Conservation (phyloP, 2,888 invertebrate species). For the Philereme vetulata region DNA sequence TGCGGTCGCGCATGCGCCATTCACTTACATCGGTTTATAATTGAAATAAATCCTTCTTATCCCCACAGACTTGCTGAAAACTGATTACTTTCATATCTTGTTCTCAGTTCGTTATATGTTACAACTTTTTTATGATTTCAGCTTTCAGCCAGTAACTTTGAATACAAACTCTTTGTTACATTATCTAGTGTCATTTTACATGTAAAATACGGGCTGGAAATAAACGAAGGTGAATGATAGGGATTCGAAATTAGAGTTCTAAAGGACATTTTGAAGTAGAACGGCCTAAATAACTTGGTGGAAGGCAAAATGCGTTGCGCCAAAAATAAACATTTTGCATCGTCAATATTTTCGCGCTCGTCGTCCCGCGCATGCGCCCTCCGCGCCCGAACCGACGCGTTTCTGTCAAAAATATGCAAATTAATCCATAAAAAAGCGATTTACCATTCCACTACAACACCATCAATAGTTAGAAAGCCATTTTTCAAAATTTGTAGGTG, state of each 20-base stretch:
- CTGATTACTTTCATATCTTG: conserved; percentile 68
- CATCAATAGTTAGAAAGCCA: conserved; percentile 53
- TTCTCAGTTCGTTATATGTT: conserved; percentile 44
- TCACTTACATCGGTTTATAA: conserved; percentile 68
- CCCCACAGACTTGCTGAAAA: conserved; percentile 62
- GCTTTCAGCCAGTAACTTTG: not conserved
- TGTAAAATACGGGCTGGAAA: not conserved
- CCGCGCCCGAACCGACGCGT: conserved; percentile 46
- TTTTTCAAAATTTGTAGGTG: conserved; percentile 44
- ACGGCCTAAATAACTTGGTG: not conserved
- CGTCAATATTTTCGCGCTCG: conserved; percentile 72
- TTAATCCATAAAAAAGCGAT: conserved; percentile 77
- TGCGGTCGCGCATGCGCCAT: conserved; percentile 67
- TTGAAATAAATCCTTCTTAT: conserved; percentile 79
- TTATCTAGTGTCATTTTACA: not conserved
- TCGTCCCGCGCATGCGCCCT: conserved; percentile 68
- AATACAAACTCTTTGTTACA: not conserved
- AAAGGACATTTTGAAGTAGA: not conserved
- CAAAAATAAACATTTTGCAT: conserved; percentile 81
- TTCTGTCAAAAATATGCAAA: conserved; percentile 83
- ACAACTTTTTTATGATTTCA: conserved; percentile 36
- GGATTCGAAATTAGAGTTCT: not conserved
- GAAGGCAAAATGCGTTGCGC: conserved; percentile 57
- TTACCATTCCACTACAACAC: conserved; percentile 60
- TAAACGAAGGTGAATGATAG: too few species aligned